These are phyloP conservation scores for Myrmophylax atrothorax DNA, from an alignment of 2,113 vertebrate genomes.

Conservation along the genomic window DNA sequence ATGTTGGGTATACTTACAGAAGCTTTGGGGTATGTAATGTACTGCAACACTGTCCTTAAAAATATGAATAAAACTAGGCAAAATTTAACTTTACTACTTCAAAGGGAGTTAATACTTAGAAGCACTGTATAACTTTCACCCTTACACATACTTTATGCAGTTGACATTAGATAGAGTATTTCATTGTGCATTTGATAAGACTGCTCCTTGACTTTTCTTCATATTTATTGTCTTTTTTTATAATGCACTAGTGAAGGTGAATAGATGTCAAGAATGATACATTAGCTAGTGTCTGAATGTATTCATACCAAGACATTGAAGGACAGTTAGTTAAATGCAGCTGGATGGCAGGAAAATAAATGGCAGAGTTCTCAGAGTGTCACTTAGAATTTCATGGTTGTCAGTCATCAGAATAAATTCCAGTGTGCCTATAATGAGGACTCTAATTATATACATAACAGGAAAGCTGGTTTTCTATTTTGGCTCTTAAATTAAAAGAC, in stretches of 20 bases:
- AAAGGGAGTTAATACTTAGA: neutral
- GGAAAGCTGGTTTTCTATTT: neutral
- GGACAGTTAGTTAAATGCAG: conserved; percentile 48
- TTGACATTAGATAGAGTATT: neutral
- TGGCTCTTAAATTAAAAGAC: neutral
- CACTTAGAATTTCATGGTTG: conserved; percentile 52
- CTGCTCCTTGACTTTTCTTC: neutral
- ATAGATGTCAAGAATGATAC: conserved; percentile 57
- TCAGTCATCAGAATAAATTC: conserved; percentile 36
- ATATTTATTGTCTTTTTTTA: conserved; percentile 4
- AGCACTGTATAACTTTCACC: neutral
- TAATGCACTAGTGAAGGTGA: conserved; percentile 44
- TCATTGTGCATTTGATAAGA: neutral
- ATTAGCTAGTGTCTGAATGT: conserved; percentile 53
- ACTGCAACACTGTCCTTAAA: neutral
- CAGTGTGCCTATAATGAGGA: neutral
- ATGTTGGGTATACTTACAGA: neutral
- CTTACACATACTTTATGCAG: neutral
- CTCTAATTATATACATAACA: conserved; percentile 19
- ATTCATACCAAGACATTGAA: conserved; percentile 46
- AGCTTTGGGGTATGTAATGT: neutral
- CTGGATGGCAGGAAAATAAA: conserved; percentile 57
- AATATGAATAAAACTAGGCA: neutral
- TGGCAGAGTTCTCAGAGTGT: conserved; percentile 40
- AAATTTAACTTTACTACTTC: neutral